Evolutionary conservation across 2,888 invertebrate species (phyloP).

Genomic region (Drosophila peninsularis): DNA sequence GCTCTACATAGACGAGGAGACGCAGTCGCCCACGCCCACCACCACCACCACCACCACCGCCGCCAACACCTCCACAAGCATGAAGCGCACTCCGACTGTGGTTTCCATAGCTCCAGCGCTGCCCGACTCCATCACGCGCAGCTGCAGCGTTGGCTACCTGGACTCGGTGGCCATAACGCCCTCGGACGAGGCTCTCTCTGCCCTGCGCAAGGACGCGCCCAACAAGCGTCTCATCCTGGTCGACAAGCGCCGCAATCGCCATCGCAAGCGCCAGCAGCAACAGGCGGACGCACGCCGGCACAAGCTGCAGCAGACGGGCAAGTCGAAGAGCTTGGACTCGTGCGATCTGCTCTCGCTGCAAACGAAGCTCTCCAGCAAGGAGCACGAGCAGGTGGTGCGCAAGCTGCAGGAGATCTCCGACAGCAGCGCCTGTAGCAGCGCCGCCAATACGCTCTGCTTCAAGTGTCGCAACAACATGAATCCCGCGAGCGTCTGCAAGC

Average conservation of each 20-base stretch:
- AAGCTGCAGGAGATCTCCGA: slow-evolving; percentile 83
- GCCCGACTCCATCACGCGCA: slow-evolving; percentile 90
- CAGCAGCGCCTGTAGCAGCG: slow-evolving; percentile 78
- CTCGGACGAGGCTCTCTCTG: slow-evolving; percentile 89
- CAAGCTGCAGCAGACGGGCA: slow-evolving; percentile 83
- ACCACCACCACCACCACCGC: slow-evolving; percentile 62
- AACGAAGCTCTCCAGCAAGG: slow-evolving; percentile 72
- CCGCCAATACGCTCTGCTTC: slow-evolving; percentile 74
- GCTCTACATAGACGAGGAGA: slow-evolving; percentile 90
- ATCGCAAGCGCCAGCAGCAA: slow-evolving; percentile 79
- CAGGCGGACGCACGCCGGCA: slow-evolving; percentile 82
- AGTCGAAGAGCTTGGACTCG: slow-evolving; percentile 93
- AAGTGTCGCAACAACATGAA: slow-evolving; percentile 79
- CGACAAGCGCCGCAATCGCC: slow-evolving; percentile 87
- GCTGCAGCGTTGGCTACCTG: slow-evolving; percentile 95
- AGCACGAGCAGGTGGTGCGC: slow-evolving; percentile 75
- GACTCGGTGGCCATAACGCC: slow-evolving; percentile 92
- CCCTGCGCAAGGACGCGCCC: slow-evolving; percentile 90
- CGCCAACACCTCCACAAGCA: slow-evolving; percentile 61
- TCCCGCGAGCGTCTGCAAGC: slow-evolving; percentile 77
- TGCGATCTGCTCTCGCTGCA: slow-evolving; percentile 89
- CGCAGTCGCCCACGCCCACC: slow-evolving; percentile 82
- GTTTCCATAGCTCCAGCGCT: slow-evolving; percentile 88
- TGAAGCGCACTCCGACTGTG: slow-evolving; percentile 87
- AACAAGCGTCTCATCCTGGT: slow-evolving; percentile 90